Base-by-base conservation (phyloP, 1,140 invertebrate genomes). In the Heterodera carotae region DNA sequence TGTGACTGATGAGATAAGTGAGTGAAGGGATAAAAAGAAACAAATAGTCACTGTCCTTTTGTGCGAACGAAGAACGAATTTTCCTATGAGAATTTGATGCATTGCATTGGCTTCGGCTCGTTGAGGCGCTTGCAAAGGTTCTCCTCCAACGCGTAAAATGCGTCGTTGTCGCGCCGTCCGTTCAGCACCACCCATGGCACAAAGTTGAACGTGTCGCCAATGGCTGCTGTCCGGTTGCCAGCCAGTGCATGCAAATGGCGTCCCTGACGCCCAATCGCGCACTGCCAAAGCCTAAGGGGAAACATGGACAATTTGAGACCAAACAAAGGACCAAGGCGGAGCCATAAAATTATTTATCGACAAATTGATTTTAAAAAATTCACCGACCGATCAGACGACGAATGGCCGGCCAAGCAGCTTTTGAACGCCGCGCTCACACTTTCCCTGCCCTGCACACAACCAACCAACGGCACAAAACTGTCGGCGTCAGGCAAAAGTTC, bases 131-230 rank as follows among this genome's bases (percentile, higher is more conserved):
- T 86, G 75, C 85, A 86, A 27, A 87, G 62, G 72, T 86, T 86
- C 64, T 87, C 87, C 48, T 83, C 77, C 60, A 87, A 69, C 64
- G 86, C 85, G 69, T 88, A 86, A 71, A 86, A 81, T 15, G 86
- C 85, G 70, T 88, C 86, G 43, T 76, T 77, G 33, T 80, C 80
- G 8, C 85, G 73, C 64, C 72, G 66, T 12, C 86, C 85, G 59
- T 87, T 73, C 18, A 87, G 71, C 43, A 88, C 78, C 25, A 88
- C 82, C 85, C 85, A 87, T n/a, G 85, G 85, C 43, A 87, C 86
- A 74, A 87, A 87, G 64, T 82, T 81, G 18, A 87, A 75, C 36
- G 43, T 34, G 34, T 74, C 69, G 5, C 74, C 73, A 3, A 86
- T 67, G 12, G 71, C 69, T 31, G 69, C 79, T 2, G 85, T 86